phyloP scores from a whole-genome alignment of 2,113 vertebrate species.

The Butorides virescens region DNA sequence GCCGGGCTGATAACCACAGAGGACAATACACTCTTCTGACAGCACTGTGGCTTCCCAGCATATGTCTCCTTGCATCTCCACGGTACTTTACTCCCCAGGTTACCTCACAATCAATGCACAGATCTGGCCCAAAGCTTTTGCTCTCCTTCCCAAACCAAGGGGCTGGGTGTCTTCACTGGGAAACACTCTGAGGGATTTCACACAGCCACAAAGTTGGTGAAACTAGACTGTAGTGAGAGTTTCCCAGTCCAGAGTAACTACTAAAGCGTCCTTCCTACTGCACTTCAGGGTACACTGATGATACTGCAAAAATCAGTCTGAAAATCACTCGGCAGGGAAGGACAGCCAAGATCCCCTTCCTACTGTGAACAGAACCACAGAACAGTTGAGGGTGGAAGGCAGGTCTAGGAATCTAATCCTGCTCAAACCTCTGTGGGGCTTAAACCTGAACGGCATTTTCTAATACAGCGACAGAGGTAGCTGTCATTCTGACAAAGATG shows the following conservation, averaged over 20 bases:
- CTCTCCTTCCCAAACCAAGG: not conserved
- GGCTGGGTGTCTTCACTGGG: not conserved
- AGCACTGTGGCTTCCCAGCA: not conserved
- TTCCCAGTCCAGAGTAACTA: not conserved
- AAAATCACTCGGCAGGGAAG: not conserved
- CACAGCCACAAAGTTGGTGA: not conserved
- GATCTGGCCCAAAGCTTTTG: not conserved
- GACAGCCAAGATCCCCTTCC: not conserved
- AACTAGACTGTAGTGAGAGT: not conserved
- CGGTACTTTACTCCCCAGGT: not conserved
- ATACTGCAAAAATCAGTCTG: not conserved
- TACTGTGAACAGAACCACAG: not conserved
- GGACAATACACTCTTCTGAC: not conserved
- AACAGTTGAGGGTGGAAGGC: not conserved
- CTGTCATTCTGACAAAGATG: not conserved
- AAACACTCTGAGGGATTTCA: not conserved
- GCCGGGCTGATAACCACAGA: not conserved
- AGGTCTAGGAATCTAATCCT: not conserved
- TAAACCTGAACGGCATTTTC: not conserved
- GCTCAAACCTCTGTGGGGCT: not conserved
- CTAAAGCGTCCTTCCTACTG: not conserved
- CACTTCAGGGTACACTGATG: not conserved
- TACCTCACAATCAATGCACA: not conserved
- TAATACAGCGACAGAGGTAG: not conserved
- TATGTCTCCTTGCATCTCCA: not conserved